Conservation (phyloP, 2,113 vertebrate species). For the Melanerpes aurifrons region DNA sequence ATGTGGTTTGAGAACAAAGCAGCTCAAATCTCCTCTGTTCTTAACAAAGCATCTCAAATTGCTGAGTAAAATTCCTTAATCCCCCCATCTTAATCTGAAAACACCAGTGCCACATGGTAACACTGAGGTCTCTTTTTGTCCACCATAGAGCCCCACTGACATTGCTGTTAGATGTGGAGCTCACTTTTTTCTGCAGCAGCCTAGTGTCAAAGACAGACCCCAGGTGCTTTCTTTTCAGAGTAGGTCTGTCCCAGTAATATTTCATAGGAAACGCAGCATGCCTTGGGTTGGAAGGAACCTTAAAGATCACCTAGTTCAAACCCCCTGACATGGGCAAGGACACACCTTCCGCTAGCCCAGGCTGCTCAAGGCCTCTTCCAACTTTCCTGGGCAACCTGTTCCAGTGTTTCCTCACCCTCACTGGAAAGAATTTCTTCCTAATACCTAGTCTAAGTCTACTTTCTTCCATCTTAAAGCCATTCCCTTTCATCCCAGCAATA, state of each 20-base stretch:
- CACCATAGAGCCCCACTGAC: not conserved
- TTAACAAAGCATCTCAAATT: conserved; percentile 88
- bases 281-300: no score
- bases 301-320: no score
- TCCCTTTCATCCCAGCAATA: no score
- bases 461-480: no score
- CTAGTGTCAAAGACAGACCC: conserved; percentile 34
- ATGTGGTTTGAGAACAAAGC: conserved; percentile 87
- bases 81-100: conserved; percentile 83
- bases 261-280: not conserved
- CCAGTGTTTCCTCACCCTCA: no score
- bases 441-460: no score
- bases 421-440: no score
- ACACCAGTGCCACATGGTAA: conserved; percentile 61
- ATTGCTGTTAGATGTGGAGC: not conserved
- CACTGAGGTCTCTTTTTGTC: conserved; percentile 64
- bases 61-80: conserved; percentile 86
- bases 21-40: conserved; percentile 81
- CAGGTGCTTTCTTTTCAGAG: conserved; percentile 31
- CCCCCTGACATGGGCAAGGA: no score
- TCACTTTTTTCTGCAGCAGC: conserved; percentile 11
- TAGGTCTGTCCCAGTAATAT: not conserved
- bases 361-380: no score
- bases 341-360: no score
- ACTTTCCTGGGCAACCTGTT: no score